Conservation (phyloP, 2,888 invertebrate genomes). For the Cynaeus angustus region DNA sequence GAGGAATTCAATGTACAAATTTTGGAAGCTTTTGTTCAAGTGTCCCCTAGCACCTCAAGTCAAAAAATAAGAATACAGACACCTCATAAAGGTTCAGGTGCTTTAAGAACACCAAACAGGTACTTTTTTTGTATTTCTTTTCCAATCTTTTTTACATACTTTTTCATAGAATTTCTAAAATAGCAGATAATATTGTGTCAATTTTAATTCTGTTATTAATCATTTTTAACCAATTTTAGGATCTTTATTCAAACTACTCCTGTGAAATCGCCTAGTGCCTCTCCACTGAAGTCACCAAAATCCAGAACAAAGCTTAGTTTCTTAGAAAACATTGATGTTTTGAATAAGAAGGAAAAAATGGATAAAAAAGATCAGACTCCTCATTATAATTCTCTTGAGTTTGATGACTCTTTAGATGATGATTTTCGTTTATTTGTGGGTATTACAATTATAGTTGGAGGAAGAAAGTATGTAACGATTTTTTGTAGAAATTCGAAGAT, state of each 20-base stretch:
- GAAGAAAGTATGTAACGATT: no score
- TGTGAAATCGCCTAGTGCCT: not conserved
- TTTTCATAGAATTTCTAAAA: no score
- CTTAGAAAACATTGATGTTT: not conserved
- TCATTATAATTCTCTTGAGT: not conserved
- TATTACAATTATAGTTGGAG: no score
- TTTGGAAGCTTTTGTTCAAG: conserved; percentile 64
- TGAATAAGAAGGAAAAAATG: not conserved
- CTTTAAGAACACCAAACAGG: not conserved
- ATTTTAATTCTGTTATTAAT: no score
- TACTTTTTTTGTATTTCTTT: not conserved
- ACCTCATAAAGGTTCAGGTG: not conserved
- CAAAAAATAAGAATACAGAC: conserved; percentile 26
- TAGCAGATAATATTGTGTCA: no score
- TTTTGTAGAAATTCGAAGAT: not conserved
- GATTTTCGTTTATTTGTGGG: no score
- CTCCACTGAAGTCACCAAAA: not conserved
- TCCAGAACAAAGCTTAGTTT: conserved; percentile 12
- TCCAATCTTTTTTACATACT: no score
- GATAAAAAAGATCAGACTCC: not conserved
- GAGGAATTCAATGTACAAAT: conserved; percentile 66
- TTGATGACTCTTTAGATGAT: not conserved
- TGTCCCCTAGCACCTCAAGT: conserved; percentile 65
- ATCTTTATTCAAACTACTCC: no score
- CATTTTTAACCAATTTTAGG: no score